These are phyloP conservation scores for Pogonocichla stellata DNA, from an alignment of 2,113 vertebrate species.

Conservation along the genomic window DNA sequence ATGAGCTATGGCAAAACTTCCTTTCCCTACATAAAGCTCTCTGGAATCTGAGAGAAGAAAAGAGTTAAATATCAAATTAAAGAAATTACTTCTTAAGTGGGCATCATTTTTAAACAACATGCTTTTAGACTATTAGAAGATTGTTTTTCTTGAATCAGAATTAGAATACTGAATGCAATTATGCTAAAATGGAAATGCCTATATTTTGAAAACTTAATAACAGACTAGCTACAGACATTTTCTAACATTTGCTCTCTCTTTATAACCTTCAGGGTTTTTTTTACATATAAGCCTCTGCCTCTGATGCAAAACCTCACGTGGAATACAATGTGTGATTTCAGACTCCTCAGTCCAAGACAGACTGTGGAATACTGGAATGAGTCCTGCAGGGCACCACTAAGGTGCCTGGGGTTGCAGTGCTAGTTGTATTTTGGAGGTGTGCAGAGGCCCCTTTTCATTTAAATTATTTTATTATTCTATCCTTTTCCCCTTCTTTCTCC, in stretches of 20 bases:
- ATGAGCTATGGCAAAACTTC: background rate
- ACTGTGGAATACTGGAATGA: background rate
- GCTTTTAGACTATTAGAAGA: background rate
- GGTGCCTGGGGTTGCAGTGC: background rate
- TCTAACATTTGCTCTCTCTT: background rate
- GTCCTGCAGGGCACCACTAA: background rate
- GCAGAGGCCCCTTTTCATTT: background rate
- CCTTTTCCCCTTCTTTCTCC: background rate
- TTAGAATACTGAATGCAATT: background rate
- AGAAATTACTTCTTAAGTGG: background rate
- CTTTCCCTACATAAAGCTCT: background rate
- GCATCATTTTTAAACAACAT: background rate
- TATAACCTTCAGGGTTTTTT: fast-evolving
- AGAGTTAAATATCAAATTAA: background rate
- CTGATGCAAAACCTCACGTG: background rate
- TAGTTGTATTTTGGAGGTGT: background rate
- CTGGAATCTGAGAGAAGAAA: slow-evolving; percentile 1
- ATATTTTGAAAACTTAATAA: background rate
- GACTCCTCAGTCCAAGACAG: background rate
- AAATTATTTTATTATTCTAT: background rate
- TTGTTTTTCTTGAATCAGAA: background rate
- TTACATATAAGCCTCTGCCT: background rate
- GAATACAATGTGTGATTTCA: background rate
- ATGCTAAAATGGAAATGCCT: background rate
- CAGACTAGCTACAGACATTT: background rate